A percentile compares a stretch with the other conserved stretches of the same genome.
phyloP scores from a whole-genome alignment of 2,113 vertebrate species.

The Marmota monax region DNA sequence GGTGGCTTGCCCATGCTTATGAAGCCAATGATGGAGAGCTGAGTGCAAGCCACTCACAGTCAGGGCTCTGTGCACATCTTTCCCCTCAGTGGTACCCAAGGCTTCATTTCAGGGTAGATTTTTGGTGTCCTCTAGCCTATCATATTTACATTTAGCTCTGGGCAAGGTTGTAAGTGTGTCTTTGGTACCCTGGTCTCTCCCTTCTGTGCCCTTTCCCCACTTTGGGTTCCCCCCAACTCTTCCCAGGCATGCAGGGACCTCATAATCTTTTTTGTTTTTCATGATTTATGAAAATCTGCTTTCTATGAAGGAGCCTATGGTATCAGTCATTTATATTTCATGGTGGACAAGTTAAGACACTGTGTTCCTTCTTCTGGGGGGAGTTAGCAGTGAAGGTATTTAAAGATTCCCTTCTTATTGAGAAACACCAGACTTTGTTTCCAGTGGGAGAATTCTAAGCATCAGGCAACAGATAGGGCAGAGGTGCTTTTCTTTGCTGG shows the following conservation, averaged over 20 bases:
- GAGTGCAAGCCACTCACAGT: not conserved
- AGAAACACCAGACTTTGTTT: conserved; percentile 40
- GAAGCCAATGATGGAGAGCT: not conserved
- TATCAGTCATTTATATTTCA: not conserved
- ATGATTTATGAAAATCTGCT: not conserved
- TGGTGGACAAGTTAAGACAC: not conserved
- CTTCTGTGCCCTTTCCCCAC: not conserved
- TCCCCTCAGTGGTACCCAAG: not conserved
- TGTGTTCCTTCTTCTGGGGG: conserved; percentile 43
- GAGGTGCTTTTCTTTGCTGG: not conserved
- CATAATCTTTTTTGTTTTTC: conserved; percentile 1
- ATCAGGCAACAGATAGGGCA: not conserved
- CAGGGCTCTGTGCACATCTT: not conserved
- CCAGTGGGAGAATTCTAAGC: not conserved
- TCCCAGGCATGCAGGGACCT: not conserved
- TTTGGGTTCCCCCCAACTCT: not conserved
- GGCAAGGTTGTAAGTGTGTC: not conserved
- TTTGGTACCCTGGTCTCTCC: not conserved
- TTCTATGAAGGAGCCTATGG: not conserved
- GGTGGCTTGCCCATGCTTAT: not conserved
- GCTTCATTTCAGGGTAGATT: not conserved
- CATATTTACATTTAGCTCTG: not conserved
- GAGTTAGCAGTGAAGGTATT: not conserved
- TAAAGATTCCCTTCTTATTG: not conserved
- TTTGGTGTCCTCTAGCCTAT: not conserved